Percentiles rank a stretch among this genome's conserved stretches.
Conservation (phyloP, 2,797 vertebrate genomes). For the Carduelis carduelis region DNA sequence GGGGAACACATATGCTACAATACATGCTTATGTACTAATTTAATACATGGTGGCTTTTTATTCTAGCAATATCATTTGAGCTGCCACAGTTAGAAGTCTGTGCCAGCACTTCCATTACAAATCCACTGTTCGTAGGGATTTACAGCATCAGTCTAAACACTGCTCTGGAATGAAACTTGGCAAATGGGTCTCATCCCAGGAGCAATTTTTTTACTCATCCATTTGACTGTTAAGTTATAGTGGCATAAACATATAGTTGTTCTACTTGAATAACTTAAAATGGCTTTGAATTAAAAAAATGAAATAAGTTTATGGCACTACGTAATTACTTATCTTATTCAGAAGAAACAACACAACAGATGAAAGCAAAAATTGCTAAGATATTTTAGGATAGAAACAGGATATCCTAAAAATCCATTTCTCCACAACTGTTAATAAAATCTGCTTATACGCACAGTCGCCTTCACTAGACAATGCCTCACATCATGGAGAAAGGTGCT, state of each 20-base stretch:
- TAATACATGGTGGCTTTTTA: neutral
- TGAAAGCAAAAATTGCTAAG: neutral
- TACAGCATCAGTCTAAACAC: constrained; percentile 14
- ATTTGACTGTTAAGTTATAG: constrained; percentile 40
- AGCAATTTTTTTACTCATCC: constrained; percentile 18
- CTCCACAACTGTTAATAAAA: neutral
- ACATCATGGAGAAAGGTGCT: neutral
- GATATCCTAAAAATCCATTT: neutral
- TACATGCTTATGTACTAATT: neutral
- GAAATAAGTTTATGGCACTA: constrained; percentile 6
- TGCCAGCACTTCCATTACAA: constrained; percentile 51
- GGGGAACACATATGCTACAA: neutral
- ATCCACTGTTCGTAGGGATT: constrained; percentile 8
- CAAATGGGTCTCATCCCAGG: constrained; percentile 28
- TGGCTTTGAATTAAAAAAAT: constrained; percentile 17
- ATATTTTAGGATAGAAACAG: neutral
- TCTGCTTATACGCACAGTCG: neutral
- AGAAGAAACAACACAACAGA: neutral
- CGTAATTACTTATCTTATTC: constrained; percentile 12
- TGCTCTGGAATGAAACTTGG: constrained; percentile 41
- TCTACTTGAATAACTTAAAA: constrained; percentile 17
- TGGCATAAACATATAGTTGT: constrained; percentile 15
- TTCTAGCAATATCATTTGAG: constrained; percentile 12
- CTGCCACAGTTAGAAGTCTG: neutral
- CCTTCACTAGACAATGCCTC: neutral